Base-by-base conservation (phyloP, 2,113 vertebrate genomes). In the Tonatia bakeri region DNA sequence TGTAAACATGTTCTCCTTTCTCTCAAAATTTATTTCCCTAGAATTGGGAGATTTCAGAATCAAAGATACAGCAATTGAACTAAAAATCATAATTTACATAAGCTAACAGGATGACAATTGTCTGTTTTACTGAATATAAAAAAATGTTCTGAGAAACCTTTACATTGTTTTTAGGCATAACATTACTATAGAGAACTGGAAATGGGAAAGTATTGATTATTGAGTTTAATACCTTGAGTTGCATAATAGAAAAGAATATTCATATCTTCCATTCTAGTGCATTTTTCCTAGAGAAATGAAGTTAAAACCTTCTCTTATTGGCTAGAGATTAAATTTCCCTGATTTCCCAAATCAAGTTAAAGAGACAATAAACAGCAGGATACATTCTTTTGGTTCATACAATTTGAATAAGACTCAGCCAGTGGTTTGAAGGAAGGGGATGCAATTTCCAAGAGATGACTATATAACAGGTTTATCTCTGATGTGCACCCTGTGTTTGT, bases 401-500 rank as follows among this genome's bases (percentile, higher is more conserved):
- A 26, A 54, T 1, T 0, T 20, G 22, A 14, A 33, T 43, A 24
- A n/a, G 15, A 36, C 3, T 3, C 40, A 28, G 33, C 13, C 33
- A 70, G n/a, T 59, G n/a, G 33, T 20, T 17, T 17, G 50, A 33
- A 79, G 22, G 28, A 40, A 26, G 6, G 22, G 7, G 7, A 33
- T 43, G n/a, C 40, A 2, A 7, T 40, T 50, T 45, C 14, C 14
- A 15, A 31, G 36, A 64, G n/a, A 61, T 33, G 19, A 15, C n/a
- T n/a, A 2, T 47, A 20, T 31, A 0, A 52, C 36, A 11, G 14
- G 5, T 3, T 81, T 12, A 5, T 15, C 11, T 28, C 40, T 1
- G 7, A 26, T 1, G 1, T 36, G 22, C 14, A 28, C 26, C 45
- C n/a, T 75, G 4, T 15, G 72, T 5, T 4, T 1, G 7, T 14